phyloP scores from a whole-genome alignment of 1,140 invertebrate genomes.

The Cepaea nemoralis region DNA sequence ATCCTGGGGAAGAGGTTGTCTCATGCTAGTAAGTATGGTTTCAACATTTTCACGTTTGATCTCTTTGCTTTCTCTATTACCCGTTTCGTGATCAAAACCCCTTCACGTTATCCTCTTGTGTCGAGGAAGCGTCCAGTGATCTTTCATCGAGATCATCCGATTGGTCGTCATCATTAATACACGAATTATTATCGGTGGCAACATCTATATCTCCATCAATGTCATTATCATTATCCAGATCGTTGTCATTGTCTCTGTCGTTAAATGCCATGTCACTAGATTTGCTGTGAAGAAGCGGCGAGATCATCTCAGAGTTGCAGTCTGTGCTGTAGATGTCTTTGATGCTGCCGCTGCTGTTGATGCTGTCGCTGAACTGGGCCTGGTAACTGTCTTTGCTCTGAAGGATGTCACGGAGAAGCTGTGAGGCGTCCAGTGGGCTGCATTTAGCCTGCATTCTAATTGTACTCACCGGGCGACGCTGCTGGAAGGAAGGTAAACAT shows the following conservation, averaged over 20 bases:
- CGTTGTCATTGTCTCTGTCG: constrained; percentile 45
- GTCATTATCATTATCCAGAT: constrained; percentile 56
- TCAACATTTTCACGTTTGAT: constrained; percentile 33
- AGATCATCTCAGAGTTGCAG: constrained; percentile 63
- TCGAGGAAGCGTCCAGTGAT: constrained; percentile 10
- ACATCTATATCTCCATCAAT: constrained; percentile 44
- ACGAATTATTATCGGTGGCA: constrained; percentile 42
- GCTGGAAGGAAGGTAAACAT: constrained; percentile 1
- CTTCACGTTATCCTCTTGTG: neutral
- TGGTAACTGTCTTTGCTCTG: constrained; percentile 68
- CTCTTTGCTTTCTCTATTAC: constrained; percentile 24
- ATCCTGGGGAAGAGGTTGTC: constrained; percentile 11
- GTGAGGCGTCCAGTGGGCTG: constrained; percentile 64
- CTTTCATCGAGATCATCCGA: constrained; percentile 28
- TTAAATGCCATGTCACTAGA: constrained; percentile 49
- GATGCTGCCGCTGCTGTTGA: constrained; percentile 68
- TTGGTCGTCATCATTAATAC: constrained; percentile 23
- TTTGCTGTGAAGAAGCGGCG: constrained; percentile 41
- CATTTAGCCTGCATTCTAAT: constrained; percentile 34
- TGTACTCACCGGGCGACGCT: neutral
- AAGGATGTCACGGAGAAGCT: constrained; percentile 73
- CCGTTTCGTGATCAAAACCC: neutral
- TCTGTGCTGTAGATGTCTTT: constrained; percentile 61
- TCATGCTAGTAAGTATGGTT: constrained; percentile 18
- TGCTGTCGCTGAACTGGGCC: constrained; percentile 50